phyloP scores from a whole-genome alignment of 2,888 invertebrate species.

The Macrostomum cliftonense region DNA sequence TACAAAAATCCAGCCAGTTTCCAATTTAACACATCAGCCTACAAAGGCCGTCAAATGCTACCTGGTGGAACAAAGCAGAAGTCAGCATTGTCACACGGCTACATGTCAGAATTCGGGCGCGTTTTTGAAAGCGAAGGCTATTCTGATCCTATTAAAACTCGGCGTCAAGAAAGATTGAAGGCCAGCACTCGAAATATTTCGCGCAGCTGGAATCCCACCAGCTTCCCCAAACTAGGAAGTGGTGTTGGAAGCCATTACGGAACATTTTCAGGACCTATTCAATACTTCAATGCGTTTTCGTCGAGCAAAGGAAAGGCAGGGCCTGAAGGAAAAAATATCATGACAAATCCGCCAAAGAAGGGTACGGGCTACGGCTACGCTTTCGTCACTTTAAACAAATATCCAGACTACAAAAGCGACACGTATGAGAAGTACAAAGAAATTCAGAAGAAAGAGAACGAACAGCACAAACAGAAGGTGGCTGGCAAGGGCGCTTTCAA shows the following conservation, averaged over 20 bases:
- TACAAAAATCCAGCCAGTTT: constrained; percentile 22
- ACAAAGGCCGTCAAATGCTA: constrained; percentile 34
- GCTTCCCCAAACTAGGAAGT: constrained; percentile 27
- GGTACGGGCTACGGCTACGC: constrained; percentile 38
- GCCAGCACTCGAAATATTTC: constrained; percentile 31
- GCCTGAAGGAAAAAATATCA: constrained; percentile 28
- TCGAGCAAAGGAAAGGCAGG: constrained; percentile 19
- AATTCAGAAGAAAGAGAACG: constrained; percentile 17
- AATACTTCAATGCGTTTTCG: constrained; percentile 25
- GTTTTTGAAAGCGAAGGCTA: constrained; percentile 33
- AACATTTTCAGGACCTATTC: constrained; percentile 28
- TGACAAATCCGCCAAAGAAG: constrained; percentile 32
- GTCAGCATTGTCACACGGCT: constrained; percentile 30
- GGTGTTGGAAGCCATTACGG: constrained; percentile 34
- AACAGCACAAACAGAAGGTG: constrained; percentile 20
- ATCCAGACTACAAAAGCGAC: constrained; percentile 27
- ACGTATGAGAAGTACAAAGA: constrained; percentile 23
- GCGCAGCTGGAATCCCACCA: constrained; percentile 34
- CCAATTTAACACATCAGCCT: constrained; percentile 28
- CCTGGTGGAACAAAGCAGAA: constrained; percentile 29
- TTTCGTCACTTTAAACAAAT: constrained; percentile 26
- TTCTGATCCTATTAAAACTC: constrained; percentile 30
- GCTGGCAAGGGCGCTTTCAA: constrained; percentile 31
- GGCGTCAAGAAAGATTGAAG: constrained; percentile 24
- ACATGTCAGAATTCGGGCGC: constrained; percentile 30